These are phyloP conservation scores for Phocoena sinus DNA, from an alignment of 2,113 vertebrate species.

Conservation along the genomic window DNA sequence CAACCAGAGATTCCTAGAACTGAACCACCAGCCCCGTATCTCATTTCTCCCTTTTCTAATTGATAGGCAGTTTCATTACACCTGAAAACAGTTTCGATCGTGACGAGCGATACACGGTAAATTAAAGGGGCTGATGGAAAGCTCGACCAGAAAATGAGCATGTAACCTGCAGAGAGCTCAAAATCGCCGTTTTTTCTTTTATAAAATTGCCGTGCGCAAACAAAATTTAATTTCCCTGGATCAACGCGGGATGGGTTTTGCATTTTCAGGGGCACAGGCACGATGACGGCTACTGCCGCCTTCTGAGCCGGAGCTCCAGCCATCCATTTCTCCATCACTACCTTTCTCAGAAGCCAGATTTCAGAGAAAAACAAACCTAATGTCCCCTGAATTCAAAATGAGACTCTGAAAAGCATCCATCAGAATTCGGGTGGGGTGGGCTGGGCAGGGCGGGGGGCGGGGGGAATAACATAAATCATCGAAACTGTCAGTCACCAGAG, in stretches of 20 bases:
- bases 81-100: not conserved
- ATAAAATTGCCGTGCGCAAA: not conserved
- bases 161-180: rapidly evolving
- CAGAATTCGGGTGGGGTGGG: not conserved
- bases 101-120: not conserved
- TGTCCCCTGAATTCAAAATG: not conserved
- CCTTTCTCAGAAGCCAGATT: not conserved
- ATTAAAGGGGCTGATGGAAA: not conserved
- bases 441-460: rapidly evolving
- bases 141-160: not conserved
- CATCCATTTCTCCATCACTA: not conserved
- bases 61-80: not conserved
- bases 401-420: not conserved
- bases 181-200: not conserved
- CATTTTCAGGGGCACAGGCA: not conserved
- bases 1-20: not conserved
- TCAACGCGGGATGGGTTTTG: not conserved
- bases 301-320: not conserved
- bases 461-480: rapidly evolving
- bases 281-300: not conserved
- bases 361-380: not conserved
- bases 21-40: rapidly evolving
- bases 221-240: not conserved
- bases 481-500: rapidly evolving
- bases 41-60: not conserved